Percentiles rank a stretch among this genome's conserved stretches.
Evolutionary conservation across 1,140 invertebrate species (phyloP).

Genomic region (Achatina immaculata): DNA sequence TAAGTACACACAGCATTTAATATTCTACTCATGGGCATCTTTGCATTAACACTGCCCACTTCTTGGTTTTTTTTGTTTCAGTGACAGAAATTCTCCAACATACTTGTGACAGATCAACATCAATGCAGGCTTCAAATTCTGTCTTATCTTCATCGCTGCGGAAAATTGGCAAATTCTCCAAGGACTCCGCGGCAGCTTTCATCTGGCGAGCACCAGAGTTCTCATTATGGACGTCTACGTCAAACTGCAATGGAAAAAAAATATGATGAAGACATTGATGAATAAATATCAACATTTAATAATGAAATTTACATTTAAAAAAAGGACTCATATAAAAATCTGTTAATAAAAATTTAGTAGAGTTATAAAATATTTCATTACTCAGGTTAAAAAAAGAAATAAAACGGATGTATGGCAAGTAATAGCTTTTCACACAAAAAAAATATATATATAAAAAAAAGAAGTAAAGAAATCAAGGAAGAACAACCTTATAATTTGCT

Average conservation of each 20-base stretch:
- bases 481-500: constrained; percentile 37
- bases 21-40: too few species aligned
- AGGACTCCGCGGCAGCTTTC: constrained; percentile 49
- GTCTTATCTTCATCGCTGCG: constrained; percentile 60
- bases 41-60: too few species aligned
- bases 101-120: constrained; percentile 59
- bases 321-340: constrained; percentile 20
- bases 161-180: constrained; percentile 63
- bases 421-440: too few species aligned
- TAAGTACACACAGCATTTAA: too few species aligned
- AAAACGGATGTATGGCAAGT: too few species aligned
- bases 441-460: constrained; percentile 26
- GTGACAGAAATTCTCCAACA: too few species aligned
- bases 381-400: too few species aligned
- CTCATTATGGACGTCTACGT: constrained; percentile 16
- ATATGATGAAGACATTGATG: neutral
- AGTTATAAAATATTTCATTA: neutral
- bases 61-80: too few species aligned
- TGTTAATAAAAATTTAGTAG: constrained; percentile 1
- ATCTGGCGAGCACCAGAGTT: constrained; percentile 24
- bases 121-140: constrained; percentile 62
- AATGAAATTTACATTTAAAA: too few species aligned
- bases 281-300: neutral
- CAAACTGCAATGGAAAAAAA: constrained; percentile 16
- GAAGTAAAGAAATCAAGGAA: neutral